Percentiles rank a stretch among this genome's conserved stretches.
Evolutionary conservation across 2,113 vertebrate genomes (phyloP).

Genomic region (Himantopus leucocephalus): DNA sequence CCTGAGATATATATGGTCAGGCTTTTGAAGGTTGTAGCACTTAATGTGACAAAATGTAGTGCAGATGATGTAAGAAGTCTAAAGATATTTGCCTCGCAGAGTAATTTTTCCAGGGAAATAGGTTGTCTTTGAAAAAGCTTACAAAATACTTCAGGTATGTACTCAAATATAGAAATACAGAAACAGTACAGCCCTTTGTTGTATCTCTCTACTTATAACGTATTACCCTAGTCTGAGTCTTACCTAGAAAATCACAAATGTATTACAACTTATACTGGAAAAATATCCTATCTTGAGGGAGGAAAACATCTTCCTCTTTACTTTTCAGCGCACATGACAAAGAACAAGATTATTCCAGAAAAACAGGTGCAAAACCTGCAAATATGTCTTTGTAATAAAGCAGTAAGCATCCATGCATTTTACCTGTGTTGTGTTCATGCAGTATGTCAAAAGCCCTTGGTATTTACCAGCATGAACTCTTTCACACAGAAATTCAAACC

Average conservation of each 20-base stretch:
- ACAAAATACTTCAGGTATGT: background rate
- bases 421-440: background rate
- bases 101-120: background rate
- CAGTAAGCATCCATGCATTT: background rate
- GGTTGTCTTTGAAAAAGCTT: background rate
- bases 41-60: background rate
- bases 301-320: background rate
- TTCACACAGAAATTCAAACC: background rate
- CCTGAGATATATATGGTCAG: background rate
- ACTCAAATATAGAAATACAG: background rate
- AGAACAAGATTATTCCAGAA: background rate
- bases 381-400: background rate
- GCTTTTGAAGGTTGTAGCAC: background rate
- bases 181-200: background rate
- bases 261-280: background rate
- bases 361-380: background rate
- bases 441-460: background rate
- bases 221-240: background rate
- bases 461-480: background rate
- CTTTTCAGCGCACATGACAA: background rate
- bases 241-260: background rate
- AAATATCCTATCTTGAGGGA: background rate
- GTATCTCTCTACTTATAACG: accelerated
- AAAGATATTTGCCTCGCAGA: background rate
- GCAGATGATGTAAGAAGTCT: background rate